phyloP scores from a whole-genome alignment of 2,113 vertebrate genomes.

The Passer domesticus region DNA sequence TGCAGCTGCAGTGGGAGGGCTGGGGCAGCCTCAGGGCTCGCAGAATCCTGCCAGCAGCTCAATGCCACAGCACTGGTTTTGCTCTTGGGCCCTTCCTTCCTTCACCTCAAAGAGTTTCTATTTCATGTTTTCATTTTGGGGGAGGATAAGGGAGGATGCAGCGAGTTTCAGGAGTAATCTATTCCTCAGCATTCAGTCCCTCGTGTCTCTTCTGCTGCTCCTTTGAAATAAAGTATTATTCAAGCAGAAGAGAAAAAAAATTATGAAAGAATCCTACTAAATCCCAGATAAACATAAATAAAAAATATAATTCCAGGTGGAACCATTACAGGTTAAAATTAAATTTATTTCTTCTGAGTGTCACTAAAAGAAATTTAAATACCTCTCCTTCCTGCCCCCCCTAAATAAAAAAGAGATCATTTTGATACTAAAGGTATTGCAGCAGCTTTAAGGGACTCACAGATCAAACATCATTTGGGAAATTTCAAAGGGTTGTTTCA shows the following conservation, averaged over 20 bases:
- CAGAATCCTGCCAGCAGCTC: not conserved
- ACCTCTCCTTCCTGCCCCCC: not conserved
- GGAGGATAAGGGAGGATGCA: not conserved
- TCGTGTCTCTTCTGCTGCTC: not conserved
- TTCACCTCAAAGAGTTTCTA: not conserved
- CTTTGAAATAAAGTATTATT: slow-evolving; percentile 61
- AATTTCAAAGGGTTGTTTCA: slow-evolving; percentile 78
- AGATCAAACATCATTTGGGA: slow-evolving; percentile 79
- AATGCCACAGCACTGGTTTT: fast-evolving
- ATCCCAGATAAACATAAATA: slow-evolving; percentile 54
- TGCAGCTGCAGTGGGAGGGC: not conserved
- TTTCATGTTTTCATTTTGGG: not conserved
- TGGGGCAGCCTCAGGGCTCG: not conserved
- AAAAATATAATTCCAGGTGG: slow-evolving; percentile 36
- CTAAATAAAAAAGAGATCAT: slow-evolving; percentile 9
- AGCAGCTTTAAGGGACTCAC: slow-evolving; percentile 65
- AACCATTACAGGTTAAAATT: slow-evolving; percentile 63
- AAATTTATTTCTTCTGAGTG: slow-evolving; percentile 60
- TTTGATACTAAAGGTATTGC: slow-evolving; percentile 75
- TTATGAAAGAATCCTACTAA: slow-evolving; percentile 60
- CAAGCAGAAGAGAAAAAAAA: not conserved
- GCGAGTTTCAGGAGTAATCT: not conserved
- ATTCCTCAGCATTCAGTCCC: not conserved
- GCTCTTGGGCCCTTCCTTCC: not conserved
- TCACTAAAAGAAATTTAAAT: slow-evolving; percentile 52